Base-by-base conservation (phyloP, 2,113 vertebrate genomes). In the Podarcis cretensis region DNA sequence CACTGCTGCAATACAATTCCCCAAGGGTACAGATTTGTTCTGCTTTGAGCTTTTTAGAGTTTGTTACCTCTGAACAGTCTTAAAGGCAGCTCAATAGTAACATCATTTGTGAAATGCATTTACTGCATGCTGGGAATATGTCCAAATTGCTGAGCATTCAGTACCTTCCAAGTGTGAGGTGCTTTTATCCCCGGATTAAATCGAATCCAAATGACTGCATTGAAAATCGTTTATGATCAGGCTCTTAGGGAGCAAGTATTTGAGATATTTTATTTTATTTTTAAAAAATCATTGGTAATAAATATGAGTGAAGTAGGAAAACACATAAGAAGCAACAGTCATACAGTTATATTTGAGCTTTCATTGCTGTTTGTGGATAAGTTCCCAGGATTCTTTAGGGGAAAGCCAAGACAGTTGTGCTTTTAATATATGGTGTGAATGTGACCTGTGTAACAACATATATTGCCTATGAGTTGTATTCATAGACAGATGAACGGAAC, bases 41-140 rank as follows among this genome's bases (percentile, higher is more conserved):
- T 1, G 21, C 77, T n/a, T 81, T 90, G 83, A 78, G 84, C 21
- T 84, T 90, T 92, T 78, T 88, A 89, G 40, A 75, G 1, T 1
- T 1, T 12, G 3, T 65, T 89, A 0, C 3, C 75, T 91, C 68
- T 20, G 7, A 87, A 71, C 68, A n/a, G 12, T 35, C 30, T 90
- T 89, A 66, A 83, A 85, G 14, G 18, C 86, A 91, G 59, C 74
- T 90, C 73, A 90, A 79, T 66, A 78, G 75, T 48, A 78, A 63
- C 14, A n/a, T 77, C 9, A 71, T 84, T 84, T 83, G 27, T 68
- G 27, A 83, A 59, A 89, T n/a, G 90, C 89, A 92, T 12, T 54
- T 35, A 82, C 20, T 63, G 20, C 1, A 68, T 14, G 88, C 86
- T 89, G 25, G 68, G 27, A 69, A 73, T 81, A 1, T 66, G 20